phyloP scores from a whole-genome alignment of 1,140 invertebrate species.

The Homarus americanus region DNA sequence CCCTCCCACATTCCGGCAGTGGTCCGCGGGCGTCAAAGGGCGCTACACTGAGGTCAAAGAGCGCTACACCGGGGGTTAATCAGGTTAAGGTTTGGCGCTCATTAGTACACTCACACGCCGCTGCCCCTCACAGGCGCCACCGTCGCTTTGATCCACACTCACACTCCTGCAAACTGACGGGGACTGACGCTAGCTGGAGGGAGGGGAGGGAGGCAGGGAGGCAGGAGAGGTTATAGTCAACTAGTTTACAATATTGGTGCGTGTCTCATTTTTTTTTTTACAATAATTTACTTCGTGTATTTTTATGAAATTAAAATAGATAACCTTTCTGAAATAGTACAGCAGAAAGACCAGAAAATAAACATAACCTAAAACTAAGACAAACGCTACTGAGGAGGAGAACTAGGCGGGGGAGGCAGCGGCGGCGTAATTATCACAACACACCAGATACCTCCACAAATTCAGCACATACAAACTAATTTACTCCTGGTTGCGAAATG shows the following conservation, averaged over 20 bases:
- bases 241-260: not conserved
- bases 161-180: not conserved
- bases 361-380: too few species aligned
- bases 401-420: too few species aligned
- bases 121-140: conserved; percentile 57
- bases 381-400: too few species aligned
- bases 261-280: not conserved
- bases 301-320: too few species aligned
- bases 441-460: not conserved
- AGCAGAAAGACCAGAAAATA: too few species aligned
- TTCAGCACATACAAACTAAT: not conserved
- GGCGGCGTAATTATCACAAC: too few species aligned
- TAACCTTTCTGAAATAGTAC: too few species aligned
- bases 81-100: conserved; percentile 58
- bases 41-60: conserved; percentile 26
- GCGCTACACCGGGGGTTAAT: conserved; percentile 27
- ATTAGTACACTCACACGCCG: conserved; percentile 61
- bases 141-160: conserved; percentile 46
- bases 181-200: too few species aligned
- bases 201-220: too few species aligned
- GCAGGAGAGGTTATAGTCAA: too few species aligned
- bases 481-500: not conserved
- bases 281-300: not conserved
- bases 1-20: not conserved
- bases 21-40: not conserved